Evolutionary conservation across 2,888 invertebrate genomes (phyloP).

Genomic region (Scotopteryx bipunctaria): DNA sequence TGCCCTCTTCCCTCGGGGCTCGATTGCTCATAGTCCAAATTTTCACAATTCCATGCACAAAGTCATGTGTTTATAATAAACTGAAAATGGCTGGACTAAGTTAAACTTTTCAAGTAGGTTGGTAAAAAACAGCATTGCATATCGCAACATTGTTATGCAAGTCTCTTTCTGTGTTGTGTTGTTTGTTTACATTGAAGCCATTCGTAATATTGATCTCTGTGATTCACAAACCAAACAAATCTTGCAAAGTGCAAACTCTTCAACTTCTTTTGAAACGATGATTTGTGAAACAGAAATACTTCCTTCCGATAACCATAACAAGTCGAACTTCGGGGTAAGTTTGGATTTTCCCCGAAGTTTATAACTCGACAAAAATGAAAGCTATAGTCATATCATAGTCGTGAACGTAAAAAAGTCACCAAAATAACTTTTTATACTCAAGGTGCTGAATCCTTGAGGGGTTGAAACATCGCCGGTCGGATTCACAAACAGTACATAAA

Average conservation of each 20-base stretch:
- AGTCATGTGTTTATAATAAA: too few relatives aligned
- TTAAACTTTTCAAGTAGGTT: too few relatives aligned
- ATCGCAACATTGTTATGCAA: too few relatives aligned
- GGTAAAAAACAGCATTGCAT: too few relatives aligned
- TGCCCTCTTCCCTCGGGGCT: too few relatives aligned
- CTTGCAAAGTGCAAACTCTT: not conserved
- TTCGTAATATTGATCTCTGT: not conserved
- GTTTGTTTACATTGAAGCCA: too few relatives aligned
- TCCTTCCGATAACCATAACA: conserved; percentile 18
- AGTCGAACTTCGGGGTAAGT: conserved; percentile 1
- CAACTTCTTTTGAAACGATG: not conserved
- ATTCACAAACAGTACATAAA: conserved; percentile 77
- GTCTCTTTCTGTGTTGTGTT: not conserved
- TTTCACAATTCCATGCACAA: too few relatives aligned
- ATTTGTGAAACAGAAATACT: conserved; percentile 6
- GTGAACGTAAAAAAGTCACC: conserved; percentile 56
- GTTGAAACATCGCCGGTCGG: conserved; percentile 72
- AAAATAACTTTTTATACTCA: conserved; percentile 71
- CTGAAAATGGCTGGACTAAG: too few relatives aligned
- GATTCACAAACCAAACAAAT: conserved; percentile 15
- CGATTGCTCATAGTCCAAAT: too few relatives aligned
- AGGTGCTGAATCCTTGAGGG: conserved; percentile 62
- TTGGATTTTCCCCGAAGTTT: conserved; percentile 6
- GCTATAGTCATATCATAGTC: conserved; percentile 38
- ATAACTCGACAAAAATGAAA: conserved; percentile 13